Evolutionary conservation across 2,113 vertebrate species (phyloP).

Genomic region (Crotophaga sulcirostris): DNA sequence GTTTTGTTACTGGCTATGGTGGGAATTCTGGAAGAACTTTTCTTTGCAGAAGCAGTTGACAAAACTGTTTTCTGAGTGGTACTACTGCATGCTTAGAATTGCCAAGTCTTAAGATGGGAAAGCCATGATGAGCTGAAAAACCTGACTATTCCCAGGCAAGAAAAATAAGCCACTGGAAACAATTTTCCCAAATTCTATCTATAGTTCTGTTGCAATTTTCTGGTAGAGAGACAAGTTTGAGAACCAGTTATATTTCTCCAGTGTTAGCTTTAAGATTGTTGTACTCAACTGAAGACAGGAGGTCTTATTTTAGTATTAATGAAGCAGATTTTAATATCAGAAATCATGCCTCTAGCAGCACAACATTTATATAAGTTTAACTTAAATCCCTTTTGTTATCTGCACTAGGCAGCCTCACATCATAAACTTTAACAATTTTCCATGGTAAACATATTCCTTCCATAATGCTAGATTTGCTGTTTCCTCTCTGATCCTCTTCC

Average conservation of each 20-base stretch:
- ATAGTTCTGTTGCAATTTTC: neutral
- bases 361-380: neutral
- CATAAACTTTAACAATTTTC: neutral
- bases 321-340: neutral
- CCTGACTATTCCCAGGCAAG: neutral
- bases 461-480: neutral
- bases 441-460: neutral
- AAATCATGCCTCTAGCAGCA: neutral
- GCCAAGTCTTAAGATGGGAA: neutral
- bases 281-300: neutral
- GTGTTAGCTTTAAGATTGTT: neutral
- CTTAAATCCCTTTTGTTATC: neutral
- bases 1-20: neutral
- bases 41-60: neutral
- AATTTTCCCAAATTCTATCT: neutral
- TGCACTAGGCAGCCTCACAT: neutral
- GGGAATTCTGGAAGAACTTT: neutral
- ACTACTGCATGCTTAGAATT: neutral
- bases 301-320: neutral
- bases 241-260: neutral
- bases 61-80: neutral
- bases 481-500: neutral
- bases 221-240: neutral
- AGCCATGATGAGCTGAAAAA: neutral
- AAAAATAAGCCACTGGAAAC: slow-evolving; percentile 4